Base-by-base conservation (phyloP, 2,113 vertebrate species). In the Varanus komodoensis region DNA sequence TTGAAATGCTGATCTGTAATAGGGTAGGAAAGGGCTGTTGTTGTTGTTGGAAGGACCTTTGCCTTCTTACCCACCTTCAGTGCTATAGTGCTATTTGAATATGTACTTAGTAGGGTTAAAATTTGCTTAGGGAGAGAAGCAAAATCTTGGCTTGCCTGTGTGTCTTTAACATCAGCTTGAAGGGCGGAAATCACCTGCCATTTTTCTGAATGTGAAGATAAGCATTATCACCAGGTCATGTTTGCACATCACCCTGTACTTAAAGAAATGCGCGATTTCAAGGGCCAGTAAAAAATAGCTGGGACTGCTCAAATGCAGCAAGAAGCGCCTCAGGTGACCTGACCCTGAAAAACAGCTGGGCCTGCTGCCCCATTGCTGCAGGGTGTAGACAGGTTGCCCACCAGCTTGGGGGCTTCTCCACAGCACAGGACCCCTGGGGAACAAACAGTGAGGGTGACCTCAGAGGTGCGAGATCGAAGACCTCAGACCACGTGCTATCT, bases 61-160 rank as follows among this genome's bases (percentile, higher is more conserved):
- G 21, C 7, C 38, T 68, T 44, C 23, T 48, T 25, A 12, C 27
- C 34, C 3, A 4, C 4, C 9, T 80, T 1, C 52, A 48, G 77
- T 48, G 25, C 15, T 5, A 12, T 52, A 52, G 38, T 8, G 23
- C 5, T 44, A 19, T 48, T 23, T 29, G 38, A 48, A 68, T 44
- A 12, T 48, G 64, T 48, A 15, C 57, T 2, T 3, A 68, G 12
- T 6, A 68, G 34, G 38, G n/a, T 68, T 67, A 68, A 21, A 4
- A 27, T 15, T 0, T n/a, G 2, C 2, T 19, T 6, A 27, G 21
- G 6, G 57, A 27, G 29, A 25, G 11, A n/a, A 11, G 7, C 1
- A 15, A 0, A 81, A 61, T 2, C 25, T 25, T 29, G 8, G 44
- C 8, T 9, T 52, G 23, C 78, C 29, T 25, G 52, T 80, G 25